Evolutionary conservation across 2,888 invertebrate species (phyloP).

Genomic region (Drosophila borealis): DNA sequence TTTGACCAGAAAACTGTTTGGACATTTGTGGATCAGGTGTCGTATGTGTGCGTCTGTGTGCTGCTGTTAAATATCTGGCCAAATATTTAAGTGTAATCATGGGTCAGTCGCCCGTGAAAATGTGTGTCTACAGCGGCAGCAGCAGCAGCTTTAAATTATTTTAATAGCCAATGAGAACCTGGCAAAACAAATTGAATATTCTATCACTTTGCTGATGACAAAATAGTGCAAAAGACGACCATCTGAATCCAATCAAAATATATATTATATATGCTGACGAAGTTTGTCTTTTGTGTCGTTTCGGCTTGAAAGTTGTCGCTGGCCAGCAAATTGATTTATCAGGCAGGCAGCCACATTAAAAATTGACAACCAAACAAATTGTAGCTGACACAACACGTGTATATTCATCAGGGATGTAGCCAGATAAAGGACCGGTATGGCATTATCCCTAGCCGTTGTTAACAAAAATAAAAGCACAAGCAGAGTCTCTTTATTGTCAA

Average conservation of each 20-base stretch:
- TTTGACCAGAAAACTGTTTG: constrained; percentile 67
- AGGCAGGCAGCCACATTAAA: constrained; percentile 71
- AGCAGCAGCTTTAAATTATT: constrained; percentile 56
- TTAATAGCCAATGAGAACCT: constrained; percentile 41
- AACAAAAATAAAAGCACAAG: constrained; percentile 15
- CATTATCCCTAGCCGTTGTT: constrained; percentile 21
- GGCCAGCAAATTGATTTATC: constrained; percentile 73
- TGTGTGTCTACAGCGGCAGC: constrained; percentile 26
- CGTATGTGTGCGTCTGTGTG: constrained; percentile 21
- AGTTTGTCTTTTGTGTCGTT: constrained; percentile 39
- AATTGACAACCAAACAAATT: constrained; percentile 78
- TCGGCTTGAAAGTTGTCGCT: constrained; percentile 33
- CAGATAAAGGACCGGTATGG: constrained; percentile 17
- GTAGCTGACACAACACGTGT: constrained; percentile 57
- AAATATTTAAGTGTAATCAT: constrained; percentile 69
- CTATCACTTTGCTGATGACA: constrained; percentile 64
- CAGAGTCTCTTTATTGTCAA: constrained; percentile 61
- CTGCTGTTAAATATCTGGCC: constrained; percentile 50
- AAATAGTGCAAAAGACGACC: constrained; percentile 42
- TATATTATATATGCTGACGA: neutral
- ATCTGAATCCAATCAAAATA: constrained; percentile 65
- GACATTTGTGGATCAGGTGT: constrained; percentile 58
- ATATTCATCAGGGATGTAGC: constrained; percentile 37
- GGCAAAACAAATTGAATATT: constrained; percentile 71
- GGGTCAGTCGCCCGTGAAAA: constrained; percentile 29